Evolutionary conservation across 1,140 invertebrate species (phyloP), one percentile per base, ranked within the genome.

Genomic region (Pogonomyrmex californicus): DNA sequence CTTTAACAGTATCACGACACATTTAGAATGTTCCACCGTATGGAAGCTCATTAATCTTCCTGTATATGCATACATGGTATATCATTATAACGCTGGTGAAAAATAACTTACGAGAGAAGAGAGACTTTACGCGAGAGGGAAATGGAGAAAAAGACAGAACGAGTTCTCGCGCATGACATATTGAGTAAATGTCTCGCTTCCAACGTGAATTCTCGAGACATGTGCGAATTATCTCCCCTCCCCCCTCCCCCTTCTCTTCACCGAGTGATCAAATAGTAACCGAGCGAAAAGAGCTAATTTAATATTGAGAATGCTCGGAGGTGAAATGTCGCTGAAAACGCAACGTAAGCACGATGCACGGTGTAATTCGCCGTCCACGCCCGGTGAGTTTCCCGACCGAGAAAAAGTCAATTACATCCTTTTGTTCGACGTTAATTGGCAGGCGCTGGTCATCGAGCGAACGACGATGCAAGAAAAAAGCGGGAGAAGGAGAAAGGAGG

Each of bases 341-440:
- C 14, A 12, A 79, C 12, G n/a, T 66, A 79, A 79, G 47, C 62
- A 79, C 62, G n/a, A 41, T 62, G 44, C 17, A 49, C 17, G 23
- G 36, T 30, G 41, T 62, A 56, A 36, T 54, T 23, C 38, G 14
- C 14, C 41, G 17, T 44, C 12, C 44, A 44, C 23, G 7, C 30
- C 54, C 75, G 36, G 9, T 54, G 23, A 30, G 33, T 56, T 30
- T 41, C 5, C 3, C 41, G 49, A 41, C 6, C 41, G 75, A 65
- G 36, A 58, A 77, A 83, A 83, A 44, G 54, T 78, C 66, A 62
- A 83, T 90, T 87, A 87, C 36, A 12, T 44, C 54, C 54, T 87
- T 83, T 79, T 89, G 56, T 70, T n/a, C 41, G 36, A n/a, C 49
- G 23, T 82, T 88, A 83, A 90, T 87, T 88, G 77, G 36, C 87